Base-by-base conservation (phyloP, 2,797 vertebrate species). In the Microctenopoma stevenorrisi region DNA sequence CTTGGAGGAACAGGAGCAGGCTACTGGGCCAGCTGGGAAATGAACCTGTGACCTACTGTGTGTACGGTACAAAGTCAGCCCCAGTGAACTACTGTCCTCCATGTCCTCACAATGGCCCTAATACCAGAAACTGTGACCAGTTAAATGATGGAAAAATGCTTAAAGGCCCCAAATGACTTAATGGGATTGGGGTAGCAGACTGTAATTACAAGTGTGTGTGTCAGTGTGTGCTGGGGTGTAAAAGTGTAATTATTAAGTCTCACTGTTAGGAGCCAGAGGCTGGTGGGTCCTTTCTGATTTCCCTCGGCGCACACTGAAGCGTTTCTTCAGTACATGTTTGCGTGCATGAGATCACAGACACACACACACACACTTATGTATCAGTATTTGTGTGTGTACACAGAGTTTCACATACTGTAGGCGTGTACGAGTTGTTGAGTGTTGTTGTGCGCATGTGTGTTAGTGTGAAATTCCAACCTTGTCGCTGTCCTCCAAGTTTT, bases 81-180 rank as follows among this genome's bases (percentile, higher is more conserved):
- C n/a, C 62, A 51, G 70, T 83, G 86, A 86, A 88, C 84, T 68
- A 49, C 3, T 75, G 80, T 67, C 79, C 86, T 81, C 63, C 51
- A 4, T 75, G 80, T 67, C 79, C 86, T 81, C 63, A 73, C 81
- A 78, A 47, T 79, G 68, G 81, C 83, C 76, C 79, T 82, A 82
- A 86, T 72, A 74, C 82, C 76, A 73, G 58, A 81, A 76, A 80
- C 81, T 85, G 79, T 78, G 85, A 84, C 83, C 79, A 83, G 79
- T 81, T 88, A 86, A 92, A 88, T 86, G 84, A 89, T 89, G 89
- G 89, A 87, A 88, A 90, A 89, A 86, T 69, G 89, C 90, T 89
- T 74, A 72, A 82, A 88, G 86, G 89, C 84, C 85, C 76, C 78
- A 47, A 74, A 85, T 88, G 78, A 83, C 81, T 79, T 90, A 90